Base-by-base conservation (phyloP, 2,888 invertebrate species). In the Doris montereyensis region DNA sequence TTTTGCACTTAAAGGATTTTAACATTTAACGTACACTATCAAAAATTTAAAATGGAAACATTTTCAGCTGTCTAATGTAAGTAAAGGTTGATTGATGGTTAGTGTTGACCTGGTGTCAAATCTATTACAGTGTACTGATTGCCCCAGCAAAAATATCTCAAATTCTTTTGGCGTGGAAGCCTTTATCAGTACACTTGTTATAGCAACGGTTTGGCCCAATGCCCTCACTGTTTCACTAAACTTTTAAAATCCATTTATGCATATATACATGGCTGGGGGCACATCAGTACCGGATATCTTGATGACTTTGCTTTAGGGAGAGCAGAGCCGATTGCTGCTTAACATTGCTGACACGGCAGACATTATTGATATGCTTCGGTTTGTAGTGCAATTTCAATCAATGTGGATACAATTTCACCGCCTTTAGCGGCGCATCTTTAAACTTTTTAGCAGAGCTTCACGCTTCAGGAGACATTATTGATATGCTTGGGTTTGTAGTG, bases 201-300 rank as follows among this genome's bases (percentile, higher is more conserved):
- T n/a, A n/a, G n/a, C n/a, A n/a, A n/a, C n/a, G n/a, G n/a, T n/a
- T n/a, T n/a, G n/a, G 17, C 30, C 3, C 79, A 70, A 57, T 77
- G 65, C 2, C 80, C 82, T 17, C 70, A 78, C 32, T 28, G 76
- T 41, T 81, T 78, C 57, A 76, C 76, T n/a, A 82, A 82, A 76
- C 24, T 78, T 17, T 24, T 76, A 13, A 81, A 78, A 32, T 78
- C 78, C 0, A 28, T 81, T 1, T 68, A 67, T 35, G 24, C 79
- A 2, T 10, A 30, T 17, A n/a, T 71, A 79, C 2, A 28, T 24
- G 17, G 32, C 65, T 34, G 32, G 24, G 34, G 76, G 21, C 67
- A 76, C 52, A 24, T 65, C 28, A 35, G 34, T 17, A 34, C 68
- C n/a, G 67, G 35, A 28, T 76, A 67, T 34, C 41, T 76, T 17